Percentiles rank a stretch among this genome's conserved stretches.
Conservation (phyloP, 92 coral and sea anemone species). For the Phenganax marumi region DNA sequence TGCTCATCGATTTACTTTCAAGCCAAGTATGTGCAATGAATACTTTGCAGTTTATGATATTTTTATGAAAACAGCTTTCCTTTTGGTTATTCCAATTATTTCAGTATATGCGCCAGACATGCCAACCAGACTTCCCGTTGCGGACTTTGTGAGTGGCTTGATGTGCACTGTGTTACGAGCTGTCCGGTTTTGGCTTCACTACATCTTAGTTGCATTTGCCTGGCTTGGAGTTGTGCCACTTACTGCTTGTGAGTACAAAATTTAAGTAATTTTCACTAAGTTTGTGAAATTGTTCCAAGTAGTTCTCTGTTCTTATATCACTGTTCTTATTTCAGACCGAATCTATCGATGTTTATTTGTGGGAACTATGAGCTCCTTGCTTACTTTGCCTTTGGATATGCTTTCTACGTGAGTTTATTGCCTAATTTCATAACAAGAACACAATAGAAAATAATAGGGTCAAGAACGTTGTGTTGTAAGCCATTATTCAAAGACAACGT, state of each 20-base stretch:
- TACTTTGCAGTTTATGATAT: background rate
- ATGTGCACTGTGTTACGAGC: conserved; percentile 81
- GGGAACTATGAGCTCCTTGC: conserved; percentile 90
- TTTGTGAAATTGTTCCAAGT: background rate
- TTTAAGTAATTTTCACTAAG: background rate
- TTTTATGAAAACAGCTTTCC: background rate
- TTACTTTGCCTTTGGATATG: conserved; percentile 93
- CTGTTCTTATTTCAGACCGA: conserved; percentile 66
- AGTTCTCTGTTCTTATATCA: background rate
- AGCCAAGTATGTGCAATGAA: conserved; percentile 78
- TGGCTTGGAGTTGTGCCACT: conserved; percentile 99
- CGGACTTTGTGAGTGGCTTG: conserved; percentile 87
- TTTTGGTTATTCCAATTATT: background rate
- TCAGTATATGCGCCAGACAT: conserved; percentile 92
- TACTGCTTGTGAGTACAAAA: conserved; percentile 86
- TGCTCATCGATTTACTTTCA: conserved; percentile 90
- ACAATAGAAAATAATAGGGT: too few relatives aligned
- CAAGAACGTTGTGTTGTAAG: too few relatives aligned
- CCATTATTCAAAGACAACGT: background rate
- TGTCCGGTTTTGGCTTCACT: conserved; percentile 89
- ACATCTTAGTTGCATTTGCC: conserved; percentile 92
- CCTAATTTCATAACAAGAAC: background rate
- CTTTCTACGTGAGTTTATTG: conserved; percentile 76
- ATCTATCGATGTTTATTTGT: conserved; percentile 94
- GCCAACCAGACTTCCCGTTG: conserved; percentile 91